Percentiles rank a stretch among this genome's conserved stretches.
phyloP scores from a whole-genome alignment of 2,113 vertebrate genomes.

The Pongo pygmaeus region DNA sequence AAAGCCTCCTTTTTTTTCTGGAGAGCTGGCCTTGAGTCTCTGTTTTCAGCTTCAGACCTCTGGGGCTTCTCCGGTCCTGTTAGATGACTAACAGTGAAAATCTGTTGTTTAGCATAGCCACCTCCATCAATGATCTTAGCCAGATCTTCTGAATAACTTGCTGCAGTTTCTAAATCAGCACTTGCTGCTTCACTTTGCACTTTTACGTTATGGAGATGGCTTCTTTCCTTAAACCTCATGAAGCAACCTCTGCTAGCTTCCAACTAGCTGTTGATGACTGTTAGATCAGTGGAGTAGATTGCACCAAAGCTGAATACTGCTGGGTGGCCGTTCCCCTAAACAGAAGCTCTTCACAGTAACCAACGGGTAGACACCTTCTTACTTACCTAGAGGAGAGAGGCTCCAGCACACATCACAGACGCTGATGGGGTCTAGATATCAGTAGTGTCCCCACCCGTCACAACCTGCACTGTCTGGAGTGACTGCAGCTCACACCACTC shows the following conservation, averaged over 20 bases:
- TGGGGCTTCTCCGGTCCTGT: background rate
- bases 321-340: background rate
- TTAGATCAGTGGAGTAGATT: background rate
- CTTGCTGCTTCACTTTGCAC: too few species aligned
- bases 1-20: background rate
- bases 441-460: background rate
- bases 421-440: background rate
- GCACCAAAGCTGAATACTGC: background rate
- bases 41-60: background rate
- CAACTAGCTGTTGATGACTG: background rate
- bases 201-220: too few species aligned
- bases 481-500: background rate
- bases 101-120: too few species aligned
- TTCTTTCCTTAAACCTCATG: too few species aligned
- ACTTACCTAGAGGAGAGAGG: background rate
- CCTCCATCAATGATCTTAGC: too few species aligned
- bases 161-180: too few species aligned
- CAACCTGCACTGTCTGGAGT: background rate
- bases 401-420: accelerated
- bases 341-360: background rate
- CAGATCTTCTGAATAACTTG: too few species aligned
- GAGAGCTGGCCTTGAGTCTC: background rate
- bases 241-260: too few species aligned
- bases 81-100: too few species aligned
- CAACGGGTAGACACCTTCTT: background rate